These are phyloP conservation scores for Myoxocephalus aenaeus DNA, from an alignment of 2,797 vertebrate species.

Conservation along the genomic window DNA sequence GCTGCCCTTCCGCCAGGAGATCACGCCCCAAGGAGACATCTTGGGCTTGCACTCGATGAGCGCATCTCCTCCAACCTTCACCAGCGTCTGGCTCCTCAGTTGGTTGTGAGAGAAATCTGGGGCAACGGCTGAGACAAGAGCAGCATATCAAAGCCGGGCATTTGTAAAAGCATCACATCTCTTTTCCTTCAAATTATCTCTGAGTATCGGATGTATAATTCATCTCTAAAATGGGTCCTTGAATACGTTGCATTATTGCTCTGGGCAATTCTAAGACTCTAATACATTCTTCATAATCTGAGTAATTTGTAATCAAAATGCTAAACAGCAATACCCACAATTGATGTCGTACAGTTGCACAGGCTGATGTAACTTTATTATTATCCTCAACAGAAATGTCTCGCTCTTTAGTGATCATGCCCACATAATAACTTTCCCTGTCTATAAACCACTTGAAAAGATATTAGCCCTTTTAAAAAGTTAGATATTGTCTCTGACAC, in stretches of 20 bases:
- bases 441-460: neutral
- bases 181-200: constrained; percentile 16
- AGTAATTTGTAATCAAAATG: constrained; percentile 26
- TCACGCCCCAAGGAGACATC: constrained; percentile 94
- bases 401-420: constrained; percentile 34
- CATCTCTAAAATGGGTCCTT: neutral
- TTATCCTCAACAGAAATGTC: constrained; percentile 47
- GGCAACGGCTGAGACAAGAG: constrained; percentile 87
- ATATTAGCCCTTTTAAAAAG: constrained; percentile 23
- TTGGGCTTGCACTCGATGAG: constrained; percentile 95
- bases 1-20: constrained; percentile 93
- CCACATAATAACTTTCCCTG: neutral
- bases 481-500: neutral
- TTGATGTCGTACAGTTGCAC: neutral
- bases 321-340: neutral
- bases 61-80: constrained; percentile 93
- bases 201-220: constrained; percentile 19
- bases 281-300: constrained; percentile 6
- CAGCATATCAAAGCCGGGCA: constrained; percentile 42
- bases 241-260: constrained; percentile 2
- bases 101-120: constrained; percentile 95
- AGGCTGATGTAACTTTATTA: constrained; percentile 10
- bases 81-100: constrained; percentile 91
- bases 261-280: constrained; percentile 5
- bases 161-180: constrained; percentile 45